Base-by-base conservation (phyloP, 2,113 vertebrate genomes). In the Xenopus borealis region DNA sequence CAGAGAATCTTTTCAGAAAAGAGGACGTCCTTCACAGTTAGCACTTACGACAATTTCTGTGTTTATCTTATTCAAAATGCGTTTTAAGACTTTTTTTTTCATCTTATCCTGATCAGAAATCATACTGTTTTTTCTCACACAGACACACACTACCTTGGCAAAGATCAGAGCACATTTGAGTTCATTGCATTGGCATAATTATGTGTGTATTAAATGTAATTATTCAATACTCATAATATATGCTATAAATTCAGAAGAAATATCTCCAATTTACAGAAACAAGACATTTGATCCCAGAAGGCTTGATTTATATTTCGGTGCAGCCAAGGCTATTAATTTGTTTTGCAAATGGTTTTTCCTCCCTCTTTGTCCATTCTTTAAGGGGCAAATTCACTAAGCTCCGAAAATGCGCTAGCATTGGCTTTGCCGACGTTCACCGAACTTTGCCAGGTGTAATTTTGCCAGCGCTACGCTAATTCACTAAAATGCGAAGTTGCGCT, bases 21-120 rank as follows among this genome's bases (percentile, higher is more conserved):
- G 63, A 23, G 71, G 71, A 72, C 66, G 62, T 65, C 62, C 64
- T 62, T 66, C 62, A 66, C 71, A 72, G 30, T 75, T 55, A 67
- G 55, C 44, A 59, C 65, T 20, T 65, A 45, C 18, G 64, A 68
- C 65, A 68, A 40, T 62, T 30, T 75, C 65, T 57, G 66, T 72
- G 64, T 72, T 65, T 66, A 66, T 66, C 64, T 44, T 65, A 27
- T 23, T 23, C 71, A 62, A 44, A 65, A 57, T 66, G 64, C 16
- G 57, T 65, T 72, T n/a, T 44, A 66, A 72, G 50, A 45, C 12
- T 17, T 18, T 12, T 61, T 61, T 45, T 65, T 53, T 33, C 17
- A 3, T 66, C 17, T 27, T 59, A 40, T 18, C 47, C 20, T 55
- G 71, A 62, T 45, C 2, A 50, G 20, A 64, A 52, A 57, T 55